Conservation (phyloP, 2,113 vertebrate species). For the Ctenomys sociabilis region DNA sequence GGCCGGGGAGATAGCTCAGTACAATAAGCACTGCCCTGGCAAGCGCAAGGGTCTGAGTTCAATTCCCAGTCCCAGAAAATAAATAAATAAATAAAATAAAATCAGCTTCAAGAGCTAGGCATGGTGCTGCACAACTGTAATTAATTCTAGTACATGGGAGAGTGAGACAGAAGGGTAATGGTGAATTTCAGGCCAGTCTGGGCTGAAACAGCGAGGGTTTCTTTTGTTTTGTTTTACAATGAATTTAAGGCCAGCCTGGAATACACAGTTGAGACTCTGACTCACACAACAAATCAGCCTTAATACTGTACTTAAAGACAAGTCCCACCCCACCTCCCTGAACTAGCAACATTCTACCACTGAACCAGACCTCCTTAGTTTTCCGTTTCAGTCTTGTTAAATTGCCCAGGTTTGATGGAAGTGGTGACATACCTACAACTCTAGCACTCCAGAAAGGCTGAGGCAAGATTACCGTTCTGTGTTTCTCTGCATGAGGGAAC, state of each 20-base stretch:
- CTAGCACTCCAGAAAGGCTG: background rate
- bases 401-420: background rate
- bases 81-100: no score
- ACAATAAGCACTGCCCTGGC: no score
- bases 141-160: background rate
- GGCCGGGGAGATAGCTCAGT: no score
- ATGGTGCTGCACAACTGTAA: background rate
- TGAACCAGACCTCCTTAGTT: background rate
- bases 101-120: background rate
- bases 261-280: background rate
- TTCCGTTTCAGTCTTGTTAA: background rate
- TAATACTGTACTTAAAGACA: background rate
- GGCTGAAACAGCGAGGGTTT: background rate
- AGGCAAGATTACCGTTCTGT: background rate
- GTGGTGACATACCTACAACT: background rate
- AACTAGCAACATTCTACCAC: background rate
- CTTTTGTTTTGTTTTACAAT: background rate
- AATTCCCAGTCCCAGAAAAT: no score
- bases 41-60: no score
- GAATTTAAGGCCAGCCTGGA: background rate
- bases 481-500: no score
- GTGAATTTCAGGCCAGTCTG: background rate
- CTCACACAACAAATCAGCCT: background rate
- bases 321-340: background rate
- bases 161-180: background rate